Evolutionary conservation across 2,888 invertebrate species (phyloP).

Genomic region (Drosophila buzzatii): DNA sequence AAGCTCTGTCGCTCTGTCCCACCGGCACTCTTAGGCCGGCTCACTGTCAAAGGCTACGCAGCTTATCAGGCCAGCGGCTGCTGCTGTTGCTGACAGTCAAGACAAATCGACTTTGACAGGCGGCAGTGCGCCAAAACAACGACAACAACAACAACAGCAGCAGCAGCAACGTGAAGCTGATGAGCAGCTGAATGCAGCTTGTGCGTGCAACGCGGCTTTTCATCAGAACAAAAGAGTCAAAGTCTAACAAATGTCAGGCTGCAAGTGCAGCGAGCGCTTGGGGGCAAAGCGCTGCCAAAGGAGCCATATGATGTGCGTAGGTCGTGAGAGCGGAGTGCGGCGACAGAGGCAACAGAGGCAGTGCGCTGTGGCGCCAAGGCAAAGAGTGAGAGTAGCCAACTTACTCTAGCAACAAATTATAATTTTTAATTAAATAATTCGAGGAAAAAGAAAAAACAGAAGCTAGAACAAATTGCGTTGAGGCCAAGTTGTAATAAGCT

Average conservation of each 20-base stretch:
- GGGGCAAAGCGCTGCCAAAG: background rate
- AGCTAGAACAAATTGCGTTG: too few relatives aligned
- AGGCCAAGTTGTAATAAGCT: too few relatives aligned
- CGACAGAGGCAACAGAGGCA: too few relatives aligned
- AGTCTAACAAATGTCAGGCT: conserved; percentile 42
- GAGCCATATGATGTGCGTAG: background rate
- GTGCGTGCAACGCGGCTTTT: conserved; percentile 53
- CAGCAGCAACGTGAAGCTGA: conserved; percentile 24
- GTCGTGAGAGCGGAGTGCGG: background rate
- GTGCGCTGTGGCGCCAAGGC: too few relatives aligned
- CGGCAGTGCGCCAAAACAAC: conserved; percentile 58
- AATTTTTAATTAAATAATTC: too few relatives aligned
- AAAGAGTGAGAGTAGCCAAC: too few relatives aligned
- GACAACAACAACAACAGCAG: conserved; percentile 14
- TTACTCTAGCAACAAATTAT: too few relatives aligned
- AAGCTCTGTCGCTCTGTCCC: conserved; percentile 17
- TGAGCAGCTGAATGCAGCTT: conserved; percentile 50
- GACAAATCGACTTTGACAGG: conserved; percentile 75
- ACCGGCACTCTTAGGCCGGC: background rate
- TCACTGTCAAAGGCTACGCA: conserved; percentile 47
- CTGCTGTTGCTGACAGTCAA: conserved; percentile 48
- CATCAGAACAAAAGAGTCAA: conserved; percentile 32
- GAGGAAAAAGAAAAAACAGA: too few relatives aligned
- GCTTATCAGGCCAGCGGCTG: conserved; percentile 62
- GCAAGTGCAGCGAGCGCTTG: conserved; percentile 10